phyloP scores from a whole-genome alignment of 2,888 invertebrate species.

The Nudaria mundana region DNA sequence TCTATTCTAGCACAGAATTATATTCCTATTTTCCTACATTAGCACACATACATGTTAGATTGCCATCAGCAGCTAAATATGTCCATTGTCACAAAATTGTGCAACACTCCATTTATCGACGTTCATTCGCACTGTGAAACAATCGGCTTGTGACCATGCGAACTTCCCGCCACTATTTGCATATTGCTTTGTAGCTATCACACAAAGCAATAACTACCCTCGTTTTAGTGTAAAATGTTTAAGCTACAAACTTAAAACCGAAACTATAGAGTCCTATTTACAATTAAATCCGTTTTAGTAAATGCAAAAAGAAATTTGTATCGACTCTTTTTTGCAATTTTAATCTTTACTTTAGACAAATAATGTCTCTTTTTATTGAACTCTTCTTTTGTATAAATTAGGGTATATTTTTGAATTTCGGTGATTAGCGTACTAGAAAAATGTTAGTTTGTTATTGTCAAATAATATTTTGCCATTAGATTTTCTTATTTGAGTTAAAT shows the following conservation, averaged over 20 bases:
- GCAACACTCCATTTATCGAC: conserved; percentile 38
- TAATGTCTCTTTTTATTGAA: not conserved
- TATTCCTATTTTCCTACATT: conserved; percentile 14
- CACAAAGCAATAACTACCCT: conserved; percentile 8
- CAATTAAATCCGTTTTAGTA: not conserved
- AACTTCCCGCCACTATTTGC: conserved; percentile 47
- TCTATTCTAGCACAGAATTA: too few relatives aligned
- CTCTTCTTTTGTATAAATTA: not conserved
- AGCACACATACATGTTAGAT: conserved; percentile 17
- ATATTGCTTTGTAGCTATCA: conserved; percentile 38
- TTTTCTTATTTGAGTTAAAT: conserved; percentile 26
- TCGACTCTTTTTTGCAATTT: conserved; percentile 11
- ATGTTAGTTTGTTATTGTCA: conserved; percentile 11
- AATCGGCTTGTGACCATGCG: conserved; percentile 45
- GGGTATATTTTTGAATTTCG: not conserved
- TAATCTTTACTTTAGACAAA: conserved; percentile 1
- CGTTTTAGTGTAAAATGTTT: conserved; percentile 1
- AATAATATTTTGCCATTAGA: conserved; percentile 22
- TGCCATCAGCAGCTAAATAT: conserved; percentile 23
- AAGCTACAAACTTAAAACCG: not conserved
- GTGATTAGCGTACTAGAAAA: not conserved
- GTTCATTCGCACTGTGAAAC: conserved; percentile 40
- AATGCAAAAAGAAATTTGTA: conserved; percentile 14
- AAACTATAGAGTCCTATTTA: conserved; percentile 7
- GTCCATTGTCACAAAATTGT: conserved; percentile 31